These are phyloP conservation scores for Diabrotica virgifera DNA, from an alignment of 1,140 invertebrate genomes.

Conservation along the genomic window DNA sequence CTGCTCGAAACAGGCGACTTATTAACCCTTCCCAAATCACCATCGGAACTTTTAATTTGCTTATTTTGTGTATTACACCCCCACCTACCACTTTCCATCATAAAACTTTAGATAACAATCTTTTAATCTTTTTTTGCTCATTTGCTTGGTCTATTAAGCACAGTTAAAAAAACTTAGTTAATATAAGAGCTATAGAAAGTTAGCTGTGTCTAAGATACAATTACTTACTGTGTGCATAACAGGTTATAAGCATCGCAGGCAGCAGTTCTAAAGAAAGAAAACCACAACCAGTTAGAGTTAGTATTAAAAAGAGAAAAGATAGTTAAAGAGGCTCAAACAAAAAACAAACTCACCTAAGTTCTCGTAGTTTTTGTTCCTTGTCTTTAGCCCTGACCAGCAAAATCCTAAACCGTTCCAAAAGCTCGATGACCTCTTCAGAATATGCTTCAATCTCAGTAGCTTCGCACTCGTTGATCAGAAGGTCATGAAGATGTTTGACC, in stretches of 20 bases:
- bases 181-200: too few species aligned
- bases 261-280: constrained; percentile 54
- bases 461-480: constrained; percentile 71
- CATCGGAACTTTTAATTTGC: too few species aligned
- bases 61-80: too few species aligned
- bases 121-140: too few species aligned
- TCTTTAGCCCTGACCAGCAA: constrained; percentile 68
- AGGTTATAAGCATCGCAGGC: constrained; percentile 61
- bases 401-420: constrained; percentile 65
- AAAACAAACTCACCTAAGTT: constrained; percentile 59
- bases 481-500: constrained; percentile 70
- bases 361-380: constrained; percentile 69
- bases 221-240: constrained; percentile 68
- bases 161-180: too few species aligned
- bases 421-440: constrained; percentile 61
- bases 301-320: constrained; percentile 31
- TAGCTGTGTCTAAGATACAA: neutral
- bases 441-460: constrained; percentile 64
- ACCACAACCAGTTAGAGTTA: constrained; percentile 38
- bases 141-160: too few species aligned
- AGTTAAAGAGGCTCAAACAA: neutral
- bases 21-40: too few species aligned
- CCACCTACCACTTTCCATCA: too few species aligned
- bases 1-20: too few species aligned
- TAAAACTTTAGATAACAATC: too few species aligned